Evolutionary conservation across 35 echinoderm and acorn worm genomes (phyloP).

Genomic region (Chiridota heheva): DNA sequence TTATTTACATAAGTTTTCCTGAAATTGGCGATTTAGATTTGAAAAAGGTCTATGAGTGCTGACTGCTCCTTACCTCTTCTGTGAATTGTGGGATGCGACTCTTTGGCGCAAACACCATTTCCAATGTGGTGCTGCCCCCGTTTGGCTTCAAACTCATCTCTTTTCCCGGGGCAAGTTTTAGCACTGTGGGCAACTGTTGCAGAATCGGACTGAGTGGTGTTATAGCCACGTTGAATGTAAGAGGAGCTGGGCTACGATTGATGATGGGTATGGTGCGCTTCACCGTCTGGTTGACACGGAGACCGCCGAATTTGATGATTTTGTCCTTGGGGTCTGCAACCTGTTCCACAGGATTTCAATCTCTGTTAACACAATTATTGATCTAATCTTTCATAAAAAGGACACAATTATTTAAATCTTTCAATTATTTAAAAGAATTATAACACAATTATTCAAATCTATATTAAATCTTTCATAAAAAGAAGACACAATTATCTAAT

Average conservation of each 20-base stretch:
- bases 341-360: too few relatives aligned
- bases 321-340: slow-evolving; percentile 89
- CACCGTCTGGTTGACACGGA: slow-evolving; percentile 76
- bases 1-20: too few relatives aligned
- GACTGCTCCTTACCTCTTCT: slow-evolving; percentile 83
- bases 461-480: too few relatives aligned
- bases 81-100: slow-evolving; percentile 94
- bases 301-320: slow-evolving; percentile 79
- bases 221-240: slow-evolving; percentile 89
- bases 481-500: too few relatives aligned
- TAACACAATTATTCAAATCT: too few relatives aligned
- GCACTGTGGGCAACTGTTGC: slow-evolving; percentile 77
- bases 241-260: slow-evolving; percentile 88
- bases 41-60: too few relatives aligned
- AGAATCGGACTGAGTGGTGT: slow-evolving; percentile 79
- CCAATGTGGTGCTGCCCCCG: slow-evolving; percentile 72
- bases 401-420: too few relatives aligned
- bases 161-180: slow-evolving; percentile 68
- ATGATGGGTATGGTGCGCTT: slow-evolving; percentile 79
- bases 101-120: slow-evolving; percentile 87
- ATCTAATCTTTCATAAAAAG: too few relatives aligned
- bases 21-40: too few relatives aligned
- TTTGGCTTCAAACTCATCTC: slow-evolving; percentile 78
- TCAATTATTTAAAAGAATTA: too few relatives aligned
- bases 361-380: too few relatives aligned